phyloP scores from a whole-genome alignment of 2,113 vertebrate genomes.

The Rhodinocichla rosea region DNA sequence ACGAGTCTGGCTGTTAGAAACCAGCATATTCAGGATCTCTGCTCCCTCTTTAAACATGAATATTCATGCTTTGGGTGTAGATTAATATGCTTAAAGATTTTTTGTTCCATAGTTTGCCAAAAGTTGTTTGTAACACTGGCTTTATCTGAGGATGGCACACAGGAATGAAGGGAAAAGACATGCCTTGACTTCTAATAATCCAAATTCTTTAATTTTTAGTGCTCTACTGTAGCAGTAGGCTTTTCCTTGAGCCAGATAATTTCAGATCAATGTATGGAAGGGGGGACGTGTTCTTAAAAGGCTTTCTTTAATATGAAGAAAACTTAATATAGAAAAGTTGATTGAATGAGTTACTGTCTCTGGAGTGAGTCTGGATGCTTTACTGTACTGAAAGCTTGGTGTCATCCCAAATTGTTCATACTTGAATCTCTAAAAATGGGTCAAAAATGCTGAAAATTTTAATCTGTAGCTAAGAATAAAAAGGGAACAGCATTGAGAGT shows the following conservation, averaged over 20 bases:
- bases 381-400: not conserved
- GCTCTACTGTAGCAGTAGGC: not conserved
- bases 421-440: not conserved
- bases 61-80: not conserved
- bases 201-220: not conserved
- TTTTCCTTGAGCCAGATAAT: not conserved
- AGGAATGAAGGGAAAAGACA: not conserved
- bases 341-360: not conserved
- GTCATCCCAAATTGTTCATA: not conserved
- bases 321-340: not conserved
- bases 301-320: not conserved
- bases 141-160: not conserved
- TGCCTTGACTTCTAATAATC: not conserved
- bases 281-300: not conserved
- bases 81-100: not conserved
- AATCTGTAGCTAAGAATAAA: not conserved
- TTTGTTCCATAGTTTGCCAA: not conserved
- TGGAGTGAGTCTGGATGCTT: not conserved
- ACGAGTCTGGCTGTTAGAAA: fast-evolving
- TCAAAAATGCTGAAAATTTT: not conserved
- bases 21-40: not conserved
- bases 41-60: not conserved
- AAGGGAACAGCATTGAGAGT: not conserved
- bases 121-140: not conserved
- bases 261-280: not conserved